Conservation (phyloP, 2,888 invertebrate species). For the Tenthredo distinguenda region DNA sequence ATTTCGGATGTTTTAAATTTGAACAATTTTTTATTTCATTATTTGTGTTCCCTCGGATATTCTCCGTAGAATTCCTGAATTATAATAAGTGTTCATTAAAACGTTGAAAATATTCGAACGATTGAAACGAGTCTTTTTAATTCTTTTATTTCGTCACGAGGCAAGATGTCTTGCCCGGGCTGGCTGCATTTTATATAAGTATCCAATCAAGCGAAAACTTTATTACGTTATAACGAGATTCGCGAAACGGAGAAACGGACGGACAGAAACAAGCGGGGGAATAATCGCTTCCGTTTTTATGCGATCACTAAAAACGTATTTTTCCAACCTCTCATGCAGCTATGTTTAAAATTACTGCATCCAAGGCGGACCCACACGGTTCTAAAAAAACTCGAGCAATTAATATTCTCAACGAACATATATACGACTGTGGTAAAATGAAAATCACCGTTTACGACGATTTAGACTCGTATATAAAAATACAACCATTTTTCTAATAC, state of each 20-base stretch:
- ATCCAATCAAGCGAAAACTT: slow-evolving; percentile 41
- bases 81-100: slow-evolving; percentile 27
- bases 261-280: slow-evolving; percentile 22
- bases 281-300: slow-evolving; percentile 39
- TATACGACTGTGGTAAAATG: not conserved
- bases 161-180: not conserved
- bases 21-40: not conserved
- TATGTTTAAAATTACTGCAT: not conserved
- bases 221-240: slow-evolving; percentile 40
- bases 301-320: slow-evolving; percentile 31
- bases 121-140: slow-evolving; percentile 14
- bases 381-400: slow-evolving; percentile 24
- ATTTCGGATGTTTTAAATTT: not conserved
- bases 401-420: slow-evolving; percentile 25
- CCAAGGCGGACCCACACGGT: not conserved
- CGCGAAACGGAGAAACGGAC: not conserved
- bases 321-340: slow-evolving; percentile 3
- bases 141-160: slow-evolving; percentile 1
- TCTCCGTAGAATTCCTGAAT: not conserved
- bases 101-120: slow-evolving; percentile 5
- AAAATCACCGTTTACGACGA: not conserved
- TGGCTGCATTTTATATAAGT: slow-evolving; percentile 32
- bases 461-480: not conserved
- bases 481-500: not conserved
- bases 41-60: not conserved